Percentiles rank a stretch among this genome's conserved stretches.
These are phyloP conservation scores for Lasiurus cinereus DNA, from an alignment of 2,113 vertebrate species.

Conservation along the genomic window DNA sequence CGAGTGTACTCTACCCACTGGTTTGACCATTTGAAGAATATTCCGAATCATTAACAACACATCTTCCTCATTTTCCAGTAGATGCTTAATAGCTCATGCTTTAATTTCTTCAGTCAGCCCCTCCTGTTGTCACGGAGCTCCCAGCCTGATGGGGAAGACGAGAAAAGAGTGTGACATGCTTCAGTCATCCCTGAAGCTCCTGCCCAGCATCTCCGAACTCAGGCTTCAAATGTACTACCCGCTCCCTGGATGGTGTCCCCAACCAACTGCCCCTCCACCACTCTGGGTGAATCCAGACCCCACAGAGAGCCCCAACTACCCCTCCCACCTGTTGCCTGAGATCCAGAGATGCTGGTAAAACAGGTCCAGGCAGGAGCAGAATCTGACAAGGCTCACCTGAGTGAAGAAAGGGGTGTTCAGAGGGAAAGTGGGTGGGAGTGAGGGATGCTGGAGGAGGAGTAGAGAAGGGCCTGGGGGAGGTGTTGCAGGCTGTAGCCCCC, in stretches of 20 bases:
- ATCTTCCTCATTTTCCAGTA: not conserved
- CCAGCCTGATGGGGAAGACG: not conserved
- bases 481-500: not conserved
- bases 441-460: not conserved
- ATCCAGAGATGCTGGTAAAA: constrained; percentile 2
- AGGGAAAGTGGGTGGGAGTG: not conserved
- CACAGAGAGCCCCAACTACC: not conserved
- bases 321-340: not conserved
- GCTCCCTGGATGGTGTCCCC: not conserved
- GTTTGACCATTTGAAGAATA: not conserved
- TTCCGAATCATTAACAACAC: not conserved
- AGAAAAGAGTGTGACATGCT: not conserved
- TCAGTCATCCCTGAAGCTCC: not conserved
- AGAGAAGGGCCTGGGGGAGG: no score
- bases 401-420: not conserved
- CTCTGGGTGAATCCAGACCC: not conserved
- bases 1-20: not conserved
- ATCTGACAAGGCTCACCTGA: not conserved
- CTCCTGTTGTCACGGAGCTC: not conserved
- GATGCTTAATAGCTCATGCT: not conserved
- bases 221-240: not conserved
- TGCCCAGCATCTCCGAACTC: not conserved
- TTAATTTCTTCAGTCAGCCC: not conserved
- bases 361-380: not conserved
- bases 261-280: not conserved